Conservation (phyloP, 1,140 invertebrate genomes). For the Solenopsis invicta region DNA sequence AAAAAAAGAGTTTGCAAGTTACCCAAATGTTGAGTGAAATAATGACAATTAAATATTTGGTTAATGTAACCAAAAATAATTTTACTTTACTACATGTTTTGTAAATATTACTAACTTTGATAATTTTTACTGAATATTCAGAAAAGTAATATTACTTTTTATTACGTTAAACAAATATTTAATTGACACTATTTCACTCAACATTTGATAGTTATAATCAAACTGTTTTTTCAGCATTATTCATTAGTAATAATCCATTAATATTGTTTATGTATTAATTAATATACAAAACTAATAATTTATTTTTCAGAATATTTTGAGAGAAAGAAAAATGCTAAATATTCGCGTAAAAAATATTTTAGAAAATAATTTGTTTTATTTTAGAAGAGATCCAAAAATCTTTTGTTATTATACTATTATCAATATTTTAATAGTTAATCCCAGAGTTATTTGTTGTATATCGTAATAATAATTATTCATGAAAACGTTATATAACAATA, state of each 20-base stretch:
- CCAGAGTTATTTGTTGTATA: neutral
- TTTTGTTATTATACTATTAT: neutral
- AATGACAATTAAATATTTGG: too few relatives aligned
- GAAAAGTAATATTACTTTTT: too few relatives aligned
- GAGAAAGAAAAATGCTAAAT: neutral
- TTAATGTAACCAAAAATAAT: too few relatives aligned
- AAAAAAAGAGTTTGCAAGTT: too few relatives aligned
- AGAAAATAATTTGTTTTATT: neutral
- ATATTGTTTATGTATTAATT: neutral
- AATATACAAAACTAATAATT: neutral
- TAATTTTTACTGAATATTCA: too few relatives aligned
- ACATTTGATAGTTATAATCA: too few relatives aligned
- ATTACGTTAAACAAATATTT: too few relatives aligned
- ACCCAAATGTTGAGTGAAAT: too few relatives aligned
- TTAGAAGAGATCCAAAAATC: neutral
- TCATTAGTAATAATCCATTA: neutral
- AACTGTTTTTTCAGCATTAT: too few relatives aligned
- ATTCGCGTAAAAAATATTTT: neutral
- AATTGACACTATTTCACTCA: too few relatives aligned
- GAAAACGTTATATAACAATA: neutral
- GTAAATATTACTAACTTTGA: too few relatives aligned
- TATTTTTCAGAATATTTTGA: neutral
- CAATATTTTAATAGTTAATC: slow-evolving; percentile 13
- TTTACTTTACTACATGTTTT: too few relatives aligned
- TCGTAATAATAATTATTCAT: slow-evolving; percentile 10